phyloP scores from a whole-genome alignment of 2,113 vertebrate genomes.

The Proteles cristata region DNA sequence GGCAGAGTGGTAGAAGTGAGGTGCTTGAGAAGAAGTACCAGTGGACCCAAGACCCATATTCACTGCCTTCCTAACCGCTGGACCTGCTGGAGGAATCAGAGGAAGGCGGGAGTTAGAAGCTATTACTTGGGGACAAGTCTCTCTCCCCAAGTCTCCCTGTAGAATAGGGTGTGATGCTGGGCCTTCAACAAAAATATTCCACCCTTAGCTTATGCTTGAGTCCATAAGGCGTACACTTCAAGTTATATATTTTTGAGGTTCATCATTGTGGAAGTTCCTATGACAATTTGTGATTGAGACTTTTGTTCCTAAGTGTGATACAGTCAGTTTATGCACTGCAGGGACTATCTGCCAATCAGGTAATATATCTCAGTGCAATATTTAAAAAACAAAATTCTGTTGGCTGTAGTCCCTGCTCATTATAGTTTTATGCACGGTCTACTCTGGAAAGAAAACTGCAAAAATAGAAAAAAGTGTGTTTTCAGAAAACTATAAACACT shows the following conservation, averaged over 20 bases:
- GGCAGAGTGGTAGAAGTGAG: background rate
- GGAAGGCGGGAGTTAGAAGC: background rate
- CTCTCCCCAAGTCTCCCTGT: background rate
- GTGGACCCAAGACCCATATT: background rate
- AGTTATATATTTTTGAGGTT: background rate
- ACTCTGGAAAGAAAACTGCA: constrained; percentile 2
- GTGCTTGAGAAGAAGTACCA: background rate
- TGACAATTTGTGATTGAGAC: background rate
- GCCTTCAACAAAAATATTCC: background rate
- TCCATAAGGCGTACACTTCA: background rate
- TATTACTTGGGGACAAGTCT: too few relatives aligned
- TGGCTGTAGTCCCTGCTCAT: constrained; percentile 20
- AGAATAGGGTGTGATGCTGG: background rate
- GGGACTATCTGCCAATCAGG: background rate
- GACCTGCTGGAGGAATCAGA: background rate
- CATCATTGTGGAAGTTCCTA: background rate
- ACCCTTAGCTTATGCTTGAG: background rate
- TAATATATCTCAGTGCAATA: background rate
- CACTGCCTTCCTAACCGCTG: background rate
- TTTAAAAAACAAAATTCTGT: background rate
- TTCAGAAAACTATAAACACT: constrained; percentile 63
- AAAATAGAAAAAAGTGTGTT: constrained; percentile 24
- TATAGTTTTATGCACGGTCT: background rate
- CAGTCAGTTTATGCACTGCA: background rate
- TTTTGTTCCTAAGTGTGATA: background rate